Conservation (phyloP, 2,797 vertebrate species). For the Pseudomugil gertrudae region DNA sequence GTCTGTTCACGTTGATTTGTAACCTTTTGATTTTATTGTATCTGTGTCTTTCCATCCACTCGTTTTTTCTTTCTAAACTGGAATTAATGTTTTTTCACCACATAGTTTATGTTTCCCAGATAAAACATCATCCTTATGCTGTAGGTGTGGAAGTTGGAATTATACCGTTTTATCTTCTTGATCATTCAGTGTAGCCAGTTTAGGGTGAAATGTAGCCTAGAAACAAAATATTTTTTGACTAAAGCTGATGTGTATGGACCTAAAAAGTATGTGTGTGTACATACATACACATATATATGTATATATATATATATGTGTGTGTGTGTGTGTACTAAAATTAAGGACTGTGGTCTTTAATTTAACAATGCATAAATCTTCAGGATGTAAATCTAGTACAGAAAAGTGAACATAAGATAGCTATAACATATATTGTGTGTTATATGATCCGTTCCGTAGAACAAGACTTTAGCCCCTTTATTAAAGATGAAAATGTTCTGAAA, state of each 20-base stretch:
- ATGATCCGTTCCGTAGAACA: slow-evolving; percentile 45
- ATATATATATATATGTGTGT: slow-evolving; percentile 3
- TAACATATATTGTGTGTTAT: slow-evolving; percentile 47
- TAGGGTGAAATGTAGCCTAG: slow-evolving; percentile 55
- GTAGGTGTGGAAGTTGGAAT: slow-evolving; percentile 33
- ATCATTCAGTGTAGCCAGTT: slow-evolving; percentile 49
- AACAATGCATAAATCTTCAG: slow-evolving; percentile 58
- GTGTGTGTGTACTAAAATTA: slow-evolving; percentile 33
- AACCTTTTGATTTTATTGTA: slow-evolving; percentile 44
- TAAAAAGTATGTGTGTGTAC: slow-evolving; percentile 7
- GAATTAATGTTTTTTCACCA: slow-evolving; percentile 53
- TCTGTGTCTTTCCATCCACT: slow-evolving; percentile 25
- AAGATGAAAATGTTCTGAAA: slow-evolving; percentile 54
- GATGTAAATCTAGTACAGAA: slow-evolving; percentile 68
- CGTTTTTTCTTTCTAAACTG: slow-evolving; percentile 70
- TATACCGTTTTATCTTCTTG: slow-evolving; percentile 36
- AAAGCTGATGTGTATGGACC: slow-evolving; percentile 50
- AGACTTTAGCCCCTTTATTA: slow-evolving; percentile 62
- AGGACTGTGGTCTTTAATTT: slow-evolving; percentile 51
- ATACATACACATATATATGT: neutral
- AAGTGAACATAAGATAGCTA: slow-evolving; percentile 36
- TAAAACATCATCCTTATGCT: slow-evolving; percentile 29
- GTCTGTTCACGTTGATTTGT: slow-evolving; percentile 39
- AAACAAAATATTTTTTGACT: slow-evolving; percentile 16
- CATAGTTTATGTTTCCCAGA: slow-evolving; percentile 38